Base-by-base conservation (phyloP, 1,140 invertebrate genomes). In the Hyles vespertilio region DNA sequence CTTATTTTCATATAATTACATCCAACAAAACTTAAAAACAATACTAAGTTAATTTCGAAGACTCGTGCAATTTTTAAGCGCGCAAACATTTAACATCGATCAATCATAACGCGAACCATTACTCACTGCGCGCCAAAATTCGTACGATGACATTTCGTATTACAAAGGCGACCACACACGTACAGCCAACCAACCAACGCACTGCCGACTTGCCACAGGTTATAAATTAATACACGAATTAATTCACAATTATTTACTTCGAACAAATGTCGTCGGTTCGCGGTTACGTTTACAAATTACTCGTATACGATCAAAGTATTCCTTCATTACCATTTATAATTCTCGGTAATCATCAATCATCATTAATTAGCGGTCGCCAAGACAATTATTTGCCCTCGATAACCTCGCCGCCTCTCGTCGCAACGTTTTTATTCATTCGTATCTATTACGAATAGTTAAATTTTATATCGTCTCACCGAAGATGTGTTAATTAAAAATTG, bases 311-410 rank as follows among this genome's bases (percentile, higher is more conserved):
- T 64, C 63, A 70, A 72, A 76, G 76, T 74, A 69, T 67, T 71
- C 60, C 59, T 56, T 65, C 55, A 74, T 78, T 72, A 76, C 61
- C 69, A 79, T 81, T 70, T 72, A 74, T 75, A 78, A 79, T 75
- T 72, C 69, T 32, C 58, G 60, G 34, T 22, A 55, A 61, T 60
- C 70, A 77, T 80, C 75, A 70, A 79, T 84, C 79, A 79, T 72
- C 65, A 70, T 69, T 80, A 77, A 77, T 79, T 70, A 70, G 64
- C 47, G 58, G 51, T 70, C 65, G 60, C 63, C 72, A 63, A 72
- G 69, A 74, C 66, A 77, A 76, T 76, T 56, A 56, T 56, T 60
- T 51, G 36, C 48, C 48, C 48, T 32, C 48, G 48, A 50, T 32
- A 50, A 32, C 48, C 9, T 8, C 22, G 48, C 32, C 12, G 48